These are phyloP conservation scores for Lophius americanus DNA, from an alignment of 2,797 vertebrate species.

Conservation along the genomic window DNA sequence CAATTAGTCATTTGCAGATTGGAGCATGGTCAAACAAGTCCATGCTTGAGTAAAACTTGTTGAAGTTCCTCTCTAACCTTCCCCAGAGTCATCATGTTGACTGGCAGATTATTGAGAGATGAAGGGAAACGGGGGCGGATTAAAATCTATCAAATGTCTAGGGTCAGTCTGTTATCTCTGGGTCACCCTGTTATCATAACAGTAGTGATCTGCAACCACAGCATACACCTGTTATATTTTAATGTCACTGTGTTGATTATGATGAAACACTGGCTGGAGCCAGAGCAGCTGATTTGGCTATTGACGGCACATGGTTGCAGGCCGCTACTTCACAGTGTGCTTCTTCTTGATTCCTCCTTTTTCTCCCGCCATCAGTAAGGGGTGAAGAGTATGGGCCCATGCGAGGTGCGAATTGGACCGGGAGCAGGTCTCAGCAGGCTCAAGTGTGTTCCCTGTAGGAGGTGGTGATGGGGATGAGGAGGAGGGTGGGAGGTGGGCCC, in stretches of 20 bases:
- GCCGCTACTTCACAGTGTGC: conserved; percentile 76
- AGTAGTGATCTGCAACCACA: conserved; percentile 47
- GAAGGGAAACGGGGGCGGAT: conserved; percentile 41
- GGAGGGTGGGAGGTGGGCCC: conserved; percentile 67
- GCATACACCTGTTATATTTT: conserved; percentile 27
- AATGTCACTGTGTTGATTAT: conserved; percentile 26
- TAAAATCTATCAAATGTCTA: conserved; percentile 43
- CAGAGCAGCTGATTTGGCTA: conserved; percentile 47
- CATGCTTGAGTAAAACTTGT: conserved; percentile 43
- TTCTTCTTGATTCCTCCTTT: conserved; percentile 67
- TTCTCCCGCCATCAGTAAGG: conserved; percentile 83
- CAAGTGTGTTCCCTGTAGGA: conserved; percentile 86
- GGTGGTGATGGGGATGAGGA: conserved; percentile 75
- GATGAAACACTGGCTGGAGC: conserved; percentile 34
- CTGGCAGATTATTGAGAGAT: conserved; percentile 39
- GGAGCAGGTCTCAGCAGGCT: conserved; percentile 88
- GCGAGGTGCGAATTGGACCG: conserved; percentile 87
- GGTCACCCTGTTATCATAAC: conserved; percentile 49
- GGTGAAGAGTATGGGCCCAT: conserved; percentile 89
- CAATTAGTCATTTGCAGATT: conserved; percentile 26
- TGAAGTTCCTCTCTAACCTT: conserved; percentile 38
- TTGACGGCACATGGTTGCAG: conserved; percentile 43
- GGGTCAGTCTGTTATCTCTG: conserved; percentile 30
- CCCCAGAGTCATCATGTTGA: conserved; percentile 34
- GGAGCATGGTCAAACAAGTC: conserved; percentile 32